Base-by-base conservation (phyloP, 2,797 vertebrate species). In the Crossoptilon crossoptilon region DNA sequence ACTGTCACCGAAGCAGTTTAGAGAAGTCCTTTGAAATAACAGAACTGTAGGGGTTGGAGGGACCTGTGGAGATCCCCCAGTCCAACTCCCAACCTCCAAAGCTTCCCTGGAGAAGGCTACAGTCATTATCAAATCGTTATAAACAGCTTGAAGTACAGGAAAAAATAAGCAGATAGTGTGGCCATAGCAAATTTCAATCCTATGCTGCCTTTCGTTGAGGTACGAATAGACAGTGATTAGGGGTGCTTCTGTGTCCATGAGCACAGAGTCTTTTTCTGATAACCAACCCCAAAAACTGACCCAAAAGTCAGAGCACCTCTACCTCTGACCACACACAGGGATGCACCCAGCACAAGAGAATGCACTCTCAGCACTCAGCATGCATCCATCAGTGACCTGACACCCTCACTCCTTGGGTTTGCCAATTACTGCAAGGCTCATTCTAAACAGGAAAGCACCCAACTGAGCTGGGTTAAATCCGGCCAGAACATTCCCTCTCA, bases 261-360 rank as follows among this genome's bases (percentile, higher is more conserved):
- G 55, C 81, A 35, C 72, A 70, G 43, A 60, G 18, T 14, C 62
- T 79, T 66, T 48, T 62, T 14, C 72, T 84, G 35, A 63, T 18
- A 74, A 56, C 0, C 56, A n/a, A 27, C 31, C 55, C 31, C 24
- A 44, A 85, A 80, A 62, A 29, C 14, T 3, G 59, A 33, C 63
- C 56, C 35, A 5, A 58, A 71, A 84, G 24, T 68, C 14, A 0
- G 39, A 64, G 46, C 14, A 5, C 53, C 14, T 9, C 39, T 62
- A 33, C 71, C 49, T 58, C 4, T 0, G 21, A 6, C 11, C 44
- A 3, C 43, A 19, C 39, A 5, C 1, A 0, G 15, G 39, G 41
- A 14, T 33, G 31, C 46, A 24, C 13, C 44, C 60, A 41, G 66
- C 46, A 62, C 63, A 67, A 26, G 22, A 16, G 62, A 53, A 19